These are phyloP conservation scores for Zaprionus bogoriensis DNA, from an alignment of 2,888 invertebrate genomes.

Conservation along the genomic window DNA sequence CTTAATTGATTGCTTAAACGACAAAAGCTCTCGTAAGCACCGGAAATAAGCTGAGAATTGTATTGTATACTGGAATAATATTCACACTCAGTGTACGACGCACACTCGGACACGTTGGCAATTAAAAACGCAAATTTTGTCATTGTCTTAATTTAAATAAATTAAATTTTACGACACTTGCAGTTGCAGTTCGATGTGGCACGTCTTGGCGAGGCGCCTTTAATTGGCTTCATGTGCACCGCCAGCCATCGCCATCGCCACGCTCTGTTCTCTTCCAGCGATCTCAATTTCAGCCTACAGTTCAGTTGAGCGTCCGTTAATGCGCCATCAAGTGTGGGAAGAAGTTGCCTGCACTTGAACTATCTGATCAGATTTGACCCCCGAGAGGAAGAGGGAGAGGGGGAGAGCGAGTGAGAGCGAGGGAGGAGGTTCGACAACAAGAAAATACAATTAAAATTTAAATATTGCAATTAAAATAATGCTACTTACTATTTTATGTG, in stretches of 20 bases:
- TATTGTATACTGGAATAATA: constrained; percentile 11
- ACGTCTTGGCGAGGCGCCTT: constrained; percentile 40
- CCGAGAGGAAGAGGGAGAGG: too few relatives aligned
- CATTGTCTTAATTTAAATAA: constrained; percentile 76
- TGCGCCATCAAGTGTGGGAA: constrained; percentile 36
- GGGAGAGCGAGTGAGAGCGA: too few relatives aligned
- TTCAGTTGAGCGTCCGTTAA: background rate
- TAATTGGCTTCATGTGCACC: constrained; percentile 80
- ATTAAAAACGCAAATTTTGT: constrained; percentile 76
- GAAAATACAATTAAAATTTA: constrained; percentile 44
- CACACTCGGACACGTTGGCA: constrained; percentile 31
- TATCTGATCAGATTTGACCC: constrained; percentile 10
- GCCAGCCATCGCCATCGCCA: constrained; percentile 34
- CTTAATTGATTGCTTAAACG: constrained; percentile 3
- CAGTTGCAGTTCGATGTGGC: constrained; percentile 56
- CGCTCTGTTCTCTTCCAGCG: background rate
- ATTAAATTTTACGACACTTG: constrained; percentile 79
- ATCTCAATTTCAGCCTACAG: background rate
- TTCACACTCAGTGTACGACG: background rate
- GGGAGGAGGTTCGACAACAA: constrained; percentile 16
- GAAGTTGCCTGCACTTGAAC: constrained; percentile 1
- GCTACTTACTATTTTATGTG: background rate
- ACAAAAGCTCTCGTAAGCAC: constrained; percentile 12
- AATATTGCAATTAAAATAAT: constrained; percentile 34
- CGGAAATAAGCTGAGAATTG: constrained; percentile 18